Evolutionary conservation across 1,140 invertebrate genomes (phyloP), one percentile per base, ranked within the genome.

Genomic region (Campoletis sonorensis): DNA sequence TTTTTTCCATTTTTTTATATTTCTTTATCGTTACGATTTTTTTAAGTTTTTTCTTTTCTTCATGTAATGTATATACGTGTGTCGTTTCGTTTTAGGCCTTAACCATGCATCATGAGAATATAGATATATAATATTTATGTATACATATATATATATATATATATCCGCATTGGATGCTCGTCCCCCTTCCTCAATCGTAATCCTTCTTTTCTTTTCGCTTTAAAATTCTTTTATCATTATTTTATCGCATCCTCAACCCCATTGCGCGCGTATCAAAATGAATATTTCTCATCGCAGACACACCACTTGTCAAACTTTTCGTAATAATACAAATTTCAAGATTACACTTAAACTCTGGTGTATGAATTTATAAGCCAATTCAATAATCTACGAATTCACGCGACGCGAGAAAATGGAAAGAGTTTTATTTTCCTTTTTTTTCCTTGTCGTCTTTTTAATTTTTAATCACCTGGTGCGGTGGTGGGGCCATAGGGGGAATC

Each of bases 21-120:
- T 79, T 58, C n/a, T 73, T 72, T 80, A 51, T 51, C 33, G 4
- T 77, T 23, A 16, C 21, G 54, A 21, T 67, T 71, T 72, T 58
- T 76, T 67, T n/a, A n/a, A n/a, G n/a, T n/a, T n/a, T n/a, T n/a
- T n/a, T n/a, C n/a, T n/a, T 81, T 73, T 68, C 33, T 80, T 76
- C 79, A 11, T 58, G 61, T 61, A 76, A 78, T 79, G 51, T 70
- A 70, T 70, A 70, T 58, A 81, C 70, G 64, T 80, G 71, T 75
- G 78, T 71, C 26, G 61, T 67, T 81, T 81, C 79, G 82, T n/a
- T 83, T 87, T 88, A 88, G 87, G 86, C 86, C 86, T 88, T 87
- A 87, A 86, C 83, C 85, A 87, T 84, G 84, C 83, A 84, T 86
- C 83, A 73, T 73, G 61, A 64, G 61, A 78, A 82, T 79, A 82